These are phyloP conservation scores for Cephus cinctus DNA, from an alignment of 1,140 invertebrate genomes.

Conservation along the genomic window DNA sequence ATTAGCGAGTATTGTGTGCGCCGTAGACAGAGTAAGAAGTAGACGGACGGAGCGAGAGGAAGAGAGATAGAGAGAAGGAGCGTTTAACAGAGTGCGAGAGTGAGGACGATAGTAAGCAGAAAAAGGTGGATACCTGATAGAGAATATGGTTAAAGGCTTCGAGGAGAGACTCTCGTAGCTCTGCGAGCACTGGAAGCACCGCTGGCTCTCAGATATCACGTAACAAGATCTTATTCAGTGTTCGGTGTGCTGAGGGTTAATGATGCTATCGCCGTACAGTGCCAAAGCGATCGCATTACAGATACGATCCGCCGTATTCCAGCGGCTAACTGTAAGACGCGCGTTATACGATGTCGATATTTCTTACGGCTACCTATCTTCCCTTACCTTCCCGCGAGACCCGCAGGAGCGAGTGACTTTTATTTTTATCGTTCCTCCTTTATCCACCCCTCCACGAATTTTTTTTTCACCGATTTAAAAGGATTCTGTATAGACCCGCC, in stretches of 20 bases:
- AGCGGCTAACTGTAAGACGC: constrained; percentile 20
- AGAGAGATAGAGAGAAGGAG: too few species aligned
- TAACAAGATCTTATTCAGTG: constrained; percentile 55
- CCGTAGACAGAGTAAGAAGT: not conserved
- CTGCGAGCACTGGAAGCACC: not conserved
- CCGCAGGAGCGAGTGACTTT: constrained; percentile 7
- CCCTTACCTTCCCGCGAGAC: constrained; percentile 24
- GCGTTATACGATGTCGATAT: constrained; percentile 38
- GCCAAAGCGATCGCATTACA: constrained; percentile 54
- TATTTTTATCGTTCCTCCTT: too few species aligned
- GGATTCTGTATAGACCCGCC: too few species aligned
- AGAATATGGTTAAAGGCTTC: not conserved
- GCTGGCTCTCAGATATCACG: constrained; percentile 38
- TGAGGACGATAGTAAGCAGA: too few species aligned
- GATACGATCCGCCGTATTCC: constrained; percentile 42
- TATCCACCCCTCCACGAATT: constrained; percentile 16
- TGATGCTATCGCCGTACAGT: constrained; percentile 56
- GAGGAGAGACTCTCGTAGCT: constrained; percentile 9
- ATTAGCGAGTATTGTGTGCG: constrained; percentile 53
- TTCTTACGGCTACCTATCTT: too few species aligned
- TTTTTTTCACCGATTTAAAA: too few species aligned
- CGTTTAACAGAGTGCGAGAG: too few species aligned
- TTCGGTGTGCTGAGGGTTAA: constrained; percentile 50
- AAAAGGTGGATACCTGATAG: too few species aligned
- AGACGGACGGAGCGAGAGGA: too few species aligned